Percentiles rank a stretch among this genome's conserved stretches.
Conservation (phyloP, 2,797 vertebrate species). For the Ateles fusciceps region DNA sequence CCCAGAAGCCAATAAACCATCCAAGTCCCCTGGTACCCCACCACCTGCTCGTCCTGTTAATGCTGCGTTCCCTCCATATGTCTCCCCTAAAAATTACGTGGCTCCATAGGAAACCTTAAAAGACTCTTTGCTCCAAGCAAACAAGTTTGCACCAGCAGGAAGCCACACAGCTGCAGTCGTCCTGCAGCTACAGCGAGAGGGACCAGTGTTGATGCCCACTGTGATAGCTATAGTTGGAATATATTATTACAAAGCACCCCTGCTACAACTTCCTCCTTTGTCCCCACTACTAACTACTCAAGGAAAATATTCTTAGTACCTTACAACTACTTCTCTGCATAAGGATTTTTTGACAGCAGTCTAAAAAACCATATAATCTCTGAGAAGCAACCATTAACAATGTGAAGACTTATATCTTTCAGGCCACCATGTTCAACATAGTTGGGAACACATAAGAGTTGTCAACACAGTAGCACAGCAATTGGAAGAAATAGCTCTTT, state of each 20-base stretch:
- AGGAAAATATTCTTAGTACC: not conserved
- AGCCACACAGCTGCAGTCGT: accelerated
- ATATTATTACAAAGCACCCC: not conserved
- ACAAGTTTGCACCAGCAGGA: not conserved
- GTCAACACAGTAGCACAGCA: not conserved
- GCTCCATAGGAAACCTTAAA: not conserved
- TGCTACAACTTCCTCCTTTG: not conserved
- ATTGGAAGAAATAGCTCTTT: not conserved
- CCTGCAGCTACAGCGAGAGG: accelerated
- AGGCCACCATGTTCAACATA: accelerated
- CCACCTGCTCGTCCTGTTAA: not conserved
- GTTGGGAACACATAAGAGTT: no score
- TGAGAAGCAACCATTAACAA: not conserved
- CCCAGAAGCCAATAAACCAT: not conserved
- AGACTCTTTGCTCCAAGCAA: not conserved
- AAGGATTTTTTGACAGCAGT: not conserved
- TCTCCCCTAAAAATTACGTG: not conserved
- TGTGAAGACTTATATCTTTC: not conserved
- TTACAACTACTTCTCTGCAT: not conserved
- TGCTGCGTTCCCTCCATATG: not conserved
- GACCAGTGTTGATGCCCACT: not conserved
- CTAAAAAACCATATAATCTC: not conserved
- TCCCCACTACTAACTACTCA: not conserved
- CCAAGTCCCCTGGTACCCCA: no score
- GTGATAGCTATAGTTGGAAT: not conserved